Base-by-base conservation (phyloP, 2,888 invertebrate genomes). In the Andricus curvator region DNA sequence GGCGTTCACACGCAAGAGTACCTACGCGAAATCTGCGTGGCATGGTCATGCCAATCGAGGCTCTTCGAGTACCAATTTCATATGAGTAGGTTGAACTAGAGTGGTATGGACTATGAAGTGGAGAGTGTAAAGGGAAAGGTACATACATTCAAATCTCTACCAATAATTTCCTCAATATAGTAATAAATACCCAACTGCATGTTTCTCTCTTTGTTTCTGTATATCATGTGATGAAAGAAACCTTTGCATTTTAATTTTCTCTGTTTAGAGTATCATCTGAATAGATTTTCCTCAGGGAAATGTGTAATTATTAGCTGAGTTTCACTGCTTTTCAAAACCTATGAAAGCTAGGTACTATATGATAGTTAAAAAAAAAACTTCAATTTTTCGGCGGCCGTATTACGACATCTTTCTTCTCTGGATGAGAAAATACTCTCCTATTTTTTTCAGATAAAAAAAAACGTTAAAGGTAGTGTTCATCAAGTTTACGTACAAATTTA, bases 1-100 rank as follows among this genome's bases (percentile, higher is more conserved):
- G 25, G 33, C 51, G 77, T 76, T 78, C 70, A 29, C 29, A 37
- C 37, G 78, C 62, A 80, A 67, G 74, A 60, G 78, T 79, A 37
- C 80, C 56, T 77, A 78, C 78, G 83, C 70, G 81, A 48, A 80
- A 78, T 85, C 82, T 82, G 80, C 77, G 82, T 83, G 81, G 81
- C 80, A 83, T 37, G 37, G 86, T 85, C 86, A 85, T 86, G 84
- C 83, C 84, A 81, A 86, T 78, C 78, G 78, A 82, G 86, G 37
- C 86, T 83, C 85, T 84, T 88, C 86, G 85, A 89, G 88, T 88
- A 85, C 85, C 87, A 88, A 88, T 89, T 85, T 83, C 82, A 77
- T 83, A 85, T 80, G 77, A 84, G 81, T 82, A 83, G 82, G 81
- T 82, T 80, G 76, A 56, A 80, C 37, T 82, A 22, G 64, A 83